Evolutionary conservation across 1,140 invertebrate genomes (phyloP).

Genomic region (Rhyacophila brunnea): DNA sequence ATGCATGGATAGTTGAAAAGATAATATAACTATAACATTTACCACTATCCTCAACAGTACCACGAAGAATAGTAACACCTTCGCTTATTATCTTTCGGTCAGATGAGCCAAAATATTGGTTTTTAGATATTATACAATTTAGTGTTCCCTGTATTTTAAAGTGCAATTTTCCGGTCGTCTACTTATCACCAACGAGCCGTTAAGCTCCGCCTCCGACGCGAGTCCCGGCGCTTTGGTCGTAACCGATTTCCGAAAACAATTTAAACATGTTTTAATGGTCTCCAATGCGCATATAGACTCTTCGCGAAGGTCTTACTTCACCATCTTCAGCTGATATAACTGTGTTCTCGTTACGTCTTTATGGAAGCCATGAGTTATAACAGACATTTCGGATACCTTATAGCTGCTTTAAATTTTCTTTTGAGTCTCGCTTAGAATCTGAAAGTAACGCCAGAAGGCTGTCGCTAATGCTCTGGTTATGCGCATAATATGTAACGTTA

Average conservation of each 20-base stretch:
- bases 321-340: background rate
- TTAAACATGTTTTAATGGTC: conserved; percentile 8
- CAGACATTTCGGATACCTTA: conserved; percentile 13
- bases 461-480: too few relatives aligned
- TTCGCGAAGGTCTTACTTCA: too few relatives aligned
- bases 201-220: background rate
- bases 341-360: conserved; percentile 8
- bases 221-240: conserved; percentile 6
- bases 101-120: too few relatives aligned
- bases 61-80: too few relatives aligned
- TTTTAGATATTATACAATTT: too few relatives aligned
- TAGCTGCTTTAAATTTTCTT: conserved; percentile 17
- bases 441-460: too few relatives aligned
- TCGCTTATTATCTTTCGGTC: too few relatives aligned
- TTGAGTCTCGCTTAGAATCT: background rate
- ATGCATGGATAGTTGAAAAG: too few relatives aligned
- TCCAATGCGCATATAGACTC: conserved; percentile 4
- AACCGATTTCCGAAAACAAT: conserved; percentile 27
- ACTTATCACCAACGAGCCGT: conserved; percentile 15
- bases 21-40: too few relatives aligned
- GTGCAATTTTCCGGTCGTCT: conserved; percentile 20
- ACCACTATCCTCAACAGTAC: too few relatives aligned
- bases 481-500: too few relatives aligned
- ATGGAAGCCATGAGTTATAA: conserved; percentile 21
- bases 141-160: conserved; percentile 10